Base-by-base conservation (phyloP, 2,797 vertebrate genomes). In the Leptatherina wallacei region DNA sequence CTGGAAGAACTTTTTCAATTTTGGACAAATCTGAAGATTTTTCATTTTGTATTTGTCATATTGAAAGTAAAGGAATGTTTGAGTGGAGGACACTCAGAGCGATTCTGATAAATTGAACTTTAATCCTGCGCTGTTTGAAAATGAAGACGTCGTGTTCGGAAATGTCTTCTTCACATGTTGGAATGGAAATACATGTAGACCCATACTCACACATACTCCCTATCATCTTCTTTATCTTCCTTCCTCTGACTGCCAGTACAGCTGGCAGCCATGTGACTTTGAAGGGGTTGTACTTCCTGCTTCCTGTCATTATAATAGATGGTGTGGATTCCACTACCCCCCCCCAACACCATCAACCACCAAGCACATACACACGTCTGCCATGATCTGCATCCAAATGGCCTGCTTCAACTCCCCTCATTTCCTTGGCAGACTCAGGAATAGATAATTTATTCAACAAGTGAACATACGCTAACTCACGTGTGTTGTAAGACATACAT, bases 251-350 rank as follows among this genome's bases (percentile, higher is more conserved):
- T 95, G 95, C 95, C 81, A 85, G 80, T 94, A 95, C 97, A 98
- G 96, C 97, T 99, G 97, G 95, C 95, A 89, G 92, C 97, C 96
- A 97, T 97, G 97, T 97, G 97, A 98, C 96, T 95, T 94, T 93
- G 94, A 79, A 90, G 85, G 89, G 88, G 89, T 77, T 86, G 89
- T 85, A 90, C 92, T 92, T 93, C 92, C 90, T 92, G 96, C 95
- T 97, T 98, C 96, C 97, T 97, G 97, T 98, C 97, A 96, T 96
- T 96, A 96, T 98, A 98, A 98, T 96, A 96, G 96, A 97, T 97
- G 96, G 89, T 97, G 96, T 97, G 96, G 96, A 97, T 97, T 96
- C 95, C 95, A 94, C 94, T 94, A 95, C 95, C 94, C 95, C 95
- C 95, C 35, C 94, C 95, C 96, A 96, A 95, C 75, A 84, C 55